phyloP scores from a whole-genome alignment of 2,888 invertebrate species.

The Eupithecia inturbata region DNA sequence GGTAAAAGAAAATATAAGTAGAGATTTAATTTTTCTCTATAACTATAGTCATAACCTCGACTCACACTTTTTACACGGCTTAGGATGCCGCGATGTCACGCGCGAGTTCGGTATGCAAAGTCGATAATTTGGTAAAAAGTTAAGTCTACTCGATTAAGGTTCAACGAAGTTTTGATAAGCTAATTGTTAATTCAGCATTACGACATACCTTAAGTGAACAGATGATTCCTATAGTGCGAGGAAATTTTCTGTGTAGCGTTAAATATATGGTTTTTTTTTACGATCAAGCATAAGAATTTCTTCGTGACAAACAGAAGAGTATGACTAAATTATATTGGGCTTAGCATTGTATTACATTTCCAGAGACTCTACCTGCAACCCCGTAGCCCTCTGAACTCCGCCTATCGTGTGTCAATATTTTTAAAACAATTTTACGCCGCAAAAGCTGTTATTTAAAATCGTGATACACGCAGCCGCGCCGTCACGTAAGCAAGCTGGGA shows the following conservation, averaged over 20 bases:
- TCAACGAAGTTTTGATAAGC: neutral
- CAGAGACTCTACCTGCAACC: neutral
- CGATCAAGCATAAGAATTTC: neutral
- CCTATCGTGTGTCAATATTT: conserved; percentile 44
- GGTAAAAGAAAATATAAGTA: neutral
- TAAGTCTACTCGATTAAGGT: neutral
- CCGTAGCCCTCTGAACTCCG: neutral
- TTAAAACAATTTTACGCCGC: conserved; percentile 42
- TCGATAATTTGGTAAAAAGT: neutral
- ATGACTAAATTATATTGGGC: neutral
- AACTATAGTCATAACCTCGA: neutral
- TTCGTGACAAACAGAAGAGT: too few relatives aligned
- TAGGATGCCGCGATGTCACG: neutral
- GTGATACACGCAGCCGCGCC: conserved; percentile 64
- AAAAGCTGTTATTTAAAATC: conserved; percentile 57
- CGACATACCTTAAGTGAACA: neutral
- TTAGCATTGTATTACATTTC: neutral
- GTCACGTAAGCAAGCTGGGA: conserved; percentile 60
- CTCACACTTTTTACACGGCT: neutral
- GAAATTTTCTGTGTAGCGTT: neutral
- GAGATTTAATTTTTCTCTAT: neutral
- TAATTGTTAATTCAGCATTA: neutral
- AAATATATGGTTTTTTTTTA: neutral
- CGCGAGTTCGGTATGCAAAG: neutral
- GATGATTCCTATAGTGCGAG: neutral